A percentile compares a stretch with the other conserved stretches of the same genome.
These are phyloP conservation scores for Syritta pipiens DNA, from an alignment of 2,888 invertebrate genomes.

Conservation along the genomic window DNA sequence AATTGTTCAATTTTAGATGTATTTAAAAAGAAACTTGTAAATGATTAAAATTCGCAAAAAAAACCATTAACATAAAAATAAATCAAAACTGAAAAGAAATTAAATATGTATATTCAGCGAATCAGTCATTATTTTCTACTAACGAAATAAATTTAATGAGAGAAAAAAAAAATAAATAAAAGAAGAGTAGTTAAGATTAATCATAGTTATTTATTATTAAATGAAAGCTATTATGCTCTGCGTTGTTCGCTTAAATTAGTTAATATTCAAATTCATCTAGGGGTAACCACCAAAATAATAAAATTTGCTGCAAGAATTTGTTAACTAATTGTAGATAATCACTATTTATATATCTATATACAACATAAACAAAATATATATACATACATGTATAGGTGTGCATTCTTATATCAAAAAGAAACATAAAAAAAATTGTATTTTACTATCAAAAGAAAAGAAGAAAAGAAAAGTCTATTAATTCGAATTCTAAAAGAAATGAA, in stretches of 20 bases:
- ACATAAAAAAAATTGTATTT: constrained; percentile 33
- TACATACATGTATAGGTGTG: constrained; percentile 34
- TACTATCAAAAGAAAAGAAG: constrained; percentile 34
- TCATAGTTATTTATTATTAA: constrained; percentile 57
- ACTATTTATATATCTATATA: constrained; percentile 55
- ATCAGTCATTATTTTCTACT: constrained; percentile 56
- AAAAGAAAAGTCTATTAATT: constrained; percentile 24
- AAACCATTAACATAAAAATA: not conserved
- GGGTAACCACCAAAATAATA: constrained; percentile 27
- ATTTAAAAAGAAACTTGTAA: not conserved
- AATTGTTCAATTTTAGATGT: constrained; percentile 22
- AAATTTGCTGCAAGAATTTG: constrained; percentile 59
- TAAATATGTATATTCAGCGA: constrained; percentile 25
- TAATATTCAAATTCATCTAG: constrained; percentile 49
- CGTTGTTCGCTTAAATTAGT: constrained; percentile 55
- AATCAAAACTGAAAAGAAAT: not conserved
- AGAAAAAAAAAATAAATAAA: not conserved
- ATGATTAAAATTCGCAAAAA: not conserved
- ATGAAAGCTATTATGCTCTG: constrained; percentile 38
- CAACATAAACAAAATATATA: constrained; percentile 42
- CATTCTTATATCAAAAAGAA: constrained; percentile 32
- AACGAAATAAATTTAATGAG: constrained; percentile 7
- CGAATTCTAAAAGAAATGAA: constrained; percentile 41
- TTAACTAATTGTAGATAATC: constrained; percentile 70
- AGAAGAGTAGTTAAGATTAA: constrained; percentile 32